Conservation (phyloP, 2,888 invertebrate species). For the Lydus trimaculatus region DNA sequence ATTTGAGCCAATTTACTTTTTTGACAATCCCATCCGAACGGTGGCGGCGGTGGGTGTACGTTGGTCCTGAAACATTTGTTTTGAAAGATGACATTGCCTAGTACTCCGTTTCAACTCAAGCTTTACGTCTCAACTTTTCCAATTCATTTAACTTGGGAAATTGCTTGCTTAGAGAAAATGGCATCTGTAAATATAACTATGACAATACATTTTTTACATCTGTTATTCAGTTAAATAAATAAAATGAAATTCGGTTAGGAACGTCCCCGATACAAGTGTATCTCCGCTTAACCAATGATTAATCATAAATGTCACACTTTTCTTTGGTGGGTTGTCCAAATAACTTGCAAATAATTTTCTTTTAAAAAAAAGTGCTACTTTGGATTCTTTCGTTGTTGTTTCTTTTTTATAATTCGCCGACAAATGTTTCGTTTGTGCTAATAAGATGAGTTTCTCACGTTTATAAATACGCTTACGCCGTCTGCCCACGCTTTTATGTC, state of each 20-base stretch:
- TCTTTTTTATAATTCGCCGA: not conserved
- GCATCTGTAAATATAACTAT: conserved; percentile 38
- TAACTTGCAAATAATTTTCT: not conserved
- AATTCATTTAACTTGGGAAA: conserved; percentile 45
- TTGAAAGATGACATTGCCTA: conserved; percentile 40
- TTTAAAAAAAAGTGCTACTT: not conserved
- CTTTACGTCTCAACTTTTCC: conserved; percentile 43
- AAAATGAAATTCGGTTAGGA: conserved; percentile 19
- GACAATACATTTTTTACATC: conserved; percentile 36
- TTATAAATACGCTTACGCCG: not conserved
- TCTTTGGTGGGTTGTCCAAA: not conserved
- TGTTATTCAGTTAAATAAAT: conserved; percentile 30
- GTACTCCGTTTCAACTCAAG: conserved; percentile 34
- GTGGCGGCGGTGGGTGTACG: conserved; percentile 16
- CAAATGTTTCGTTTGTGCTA: not conserved
- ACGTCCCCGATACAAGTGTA: not conserved
- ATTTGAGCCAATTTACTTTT: conserved; percentile 40
- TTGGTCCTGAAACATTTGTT: conserved; percentile 39
- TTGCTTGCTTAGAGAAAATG: conserved; percentile 38
- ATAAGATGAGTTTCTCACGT: not conserved
- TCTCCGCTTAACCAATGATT: not conserved
- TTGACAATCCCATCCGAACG: conserved; percentile 37
- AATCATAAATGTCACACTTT: not conserved
- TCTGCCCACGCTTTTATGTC: not conserved
- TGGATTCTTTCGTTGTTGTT: not conserved